Evolutionary conservation across 2,113 vertebrate genomes (phyloP).

Genomic region (Craseonycteris thonglongyai): DNA sequence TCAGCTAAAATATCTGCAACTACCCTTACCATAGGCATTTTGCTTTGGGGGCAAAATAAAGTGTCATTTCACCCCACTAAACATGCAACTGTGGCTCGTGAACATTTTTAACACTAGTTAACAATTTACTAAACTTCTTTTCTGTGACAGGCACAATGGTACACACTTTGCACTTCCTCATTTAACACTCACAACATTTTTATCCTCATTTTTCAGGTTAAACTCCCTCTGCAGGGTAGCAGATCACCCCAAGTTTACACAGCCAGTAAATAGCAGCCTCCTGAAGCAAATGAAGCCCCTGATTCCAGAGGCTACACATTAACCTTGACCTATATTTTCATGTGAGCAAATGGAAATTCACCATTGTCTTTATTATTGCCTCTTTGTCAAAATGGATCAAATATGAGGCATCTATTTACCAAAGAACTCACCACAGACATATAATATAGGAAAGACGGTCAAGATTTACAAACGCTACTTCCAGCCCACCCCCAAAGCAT

Average conservation of each 20-base stretch:
- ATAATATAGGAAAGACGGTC: not conserved
- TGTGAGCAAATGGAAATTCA: not conserved
- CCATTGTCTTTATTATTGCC: not conserved
- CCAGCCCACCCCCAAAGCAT: not conserved
- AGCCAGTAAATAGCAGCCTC: not conserved
- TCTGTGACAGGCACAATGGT: too few species aligned
- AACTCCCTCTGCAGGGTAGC: not conserved
- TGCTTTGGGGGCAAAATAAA: not conserved
- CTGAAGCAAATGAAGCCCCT: too few species aligned
- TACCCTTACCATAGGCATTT: not conserved
- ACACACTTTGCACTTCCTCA: not conserved
- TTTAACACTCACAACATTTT: not conserved
- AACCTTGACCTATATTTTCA: not conserved
- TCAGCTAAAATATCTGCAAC: not conserved
- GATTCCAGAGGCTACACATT: not conserved
- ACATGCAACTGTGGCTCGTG: not conserved
- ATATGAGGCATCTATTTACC: slow-evolving; percentile 10
- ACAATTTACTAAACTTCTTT: not conserved
- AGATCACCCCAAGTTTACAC: not conserved
- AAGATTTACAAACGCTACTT: not conserved
- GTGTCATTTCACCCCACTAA: not conserved
- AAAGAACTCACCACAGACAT: not conserved
- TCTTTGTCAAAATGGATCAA: not conserved
- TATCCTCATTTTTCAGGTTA: not conserved
- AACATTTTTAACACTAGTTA: not conserved